Conservation (phyloP, 2,797 vertebrate genomes). For the Sternarchorhynchus goeldii region DNA sequence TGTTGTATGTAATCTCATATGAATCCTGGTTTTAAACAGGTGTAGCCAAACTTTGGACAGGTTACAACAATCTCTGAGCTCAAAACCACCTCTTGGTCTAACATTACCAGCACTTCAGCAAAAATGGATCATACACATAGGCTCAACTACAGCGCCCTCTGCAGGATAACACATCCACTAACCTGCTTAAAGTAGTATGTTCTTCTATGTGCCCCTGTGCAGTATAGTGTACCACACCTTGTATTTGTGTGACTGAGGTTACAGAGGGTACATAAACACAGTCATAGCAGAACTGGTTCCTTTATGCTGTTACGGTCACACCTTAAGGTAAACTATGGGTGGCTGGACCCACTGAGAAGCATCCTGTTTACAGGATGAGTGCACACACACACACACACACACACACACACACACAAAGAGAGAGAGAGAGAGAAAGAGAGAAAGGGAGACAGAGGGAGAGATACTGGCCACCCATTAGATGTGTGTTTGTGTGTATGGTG, state of each 20-base stretch:
- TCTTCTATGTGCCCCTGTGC: neutral
- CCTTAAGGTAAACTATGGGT: neutral
- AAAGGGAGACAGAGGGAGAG: neutral
- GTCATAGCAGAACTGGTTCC: slow-evolving; percentile 5
- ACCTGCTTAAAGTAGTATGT: neutral
- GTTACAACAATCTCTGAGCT: no score
- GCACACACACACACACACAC: slow-evolving; percentile 7
- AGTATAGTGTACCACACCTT: neutral
- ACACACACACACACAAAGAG: slow-evolving; percentile 23
- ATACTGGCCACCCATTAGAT: neutral
- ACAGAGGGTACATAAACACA: neutral
- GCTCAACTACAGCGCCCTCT: slow-evolving; percentile 1
- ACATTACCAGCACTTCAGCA: neutral
- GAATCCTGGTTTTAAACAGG: no score
- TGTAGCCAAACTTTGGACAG: no score
- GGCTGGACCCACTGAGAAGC: slow-evolving; percentile 5
- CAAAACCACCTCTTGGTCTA: neutral
- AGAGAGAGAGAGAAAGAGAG: neutral
- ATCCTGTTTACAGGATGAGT: slow-evolving; percentile 30
- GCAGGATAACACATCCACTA: neutral
- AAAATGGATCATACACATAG: neutral
- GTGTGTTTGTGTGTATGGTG: neutral
- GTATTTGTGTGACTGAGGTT: neutral
- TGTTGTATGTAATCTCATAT: no score
- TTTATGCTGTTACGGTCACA: slow-evolving; percentile 7